phyloP scores from a whole-genome alignment of 2,113 vertebrate species.

The Tupaia chinensis region DNA sequence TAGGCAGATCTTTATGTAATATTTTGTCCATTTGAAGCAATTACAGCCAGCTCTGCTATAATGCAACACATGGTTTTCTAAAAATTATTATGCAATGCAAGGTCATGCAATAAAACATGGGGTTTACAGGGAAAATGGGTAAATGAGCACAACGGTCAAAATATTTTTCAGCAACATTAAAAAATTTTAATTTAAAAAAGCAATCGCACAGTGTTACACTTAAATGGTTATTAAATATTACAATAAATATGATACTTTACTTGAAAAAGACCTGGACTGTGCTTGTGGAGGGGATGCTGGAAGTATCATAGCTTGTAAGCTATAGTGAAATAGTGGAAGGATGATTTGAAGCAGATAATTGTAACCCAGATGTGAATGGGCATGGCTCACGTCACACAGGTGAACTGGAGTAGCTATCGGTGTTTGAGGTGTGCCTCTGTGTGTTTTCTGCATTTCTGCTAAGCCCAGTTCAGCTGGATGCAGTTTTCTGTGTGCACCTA shows the following conservation, averaged over 20 bases:
- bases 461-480: background rate
- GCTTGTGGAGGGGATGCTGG: background rate
- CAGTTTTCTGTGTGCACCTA: background rate
- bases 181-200: background rate
- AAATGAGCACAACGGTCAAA: background rate
- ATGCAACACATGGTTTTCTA: background rate
- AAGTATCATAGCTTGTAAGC: background rate
- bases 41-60: background rate
- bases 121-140: background rate
- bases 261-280: conserved; percentile 30
- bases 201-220: background rate
- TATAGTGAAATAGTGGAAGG: background rate
- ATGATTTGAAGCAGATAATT: background rate
- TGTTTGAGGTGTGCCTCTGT: background rate
- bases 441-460: background rate
- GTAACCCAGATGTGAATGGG: background rate
- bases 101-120: background rate
- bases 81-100: background rate
- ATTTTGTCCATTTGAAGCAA: conserved; percentile 1
- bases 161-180: background rate
- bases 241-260: background rate
- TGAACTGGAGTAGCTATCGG: background rate
- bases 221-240: background rate
- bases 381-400: too few relatives aligned
- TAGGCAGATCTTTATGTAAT: background rate